Percentiles rank a stretch among this genome's conserved stretches.
phyloP scores from a whole-genome alignment of 2,113 vertebrate species.

The Cygnus atratus region DNA sequence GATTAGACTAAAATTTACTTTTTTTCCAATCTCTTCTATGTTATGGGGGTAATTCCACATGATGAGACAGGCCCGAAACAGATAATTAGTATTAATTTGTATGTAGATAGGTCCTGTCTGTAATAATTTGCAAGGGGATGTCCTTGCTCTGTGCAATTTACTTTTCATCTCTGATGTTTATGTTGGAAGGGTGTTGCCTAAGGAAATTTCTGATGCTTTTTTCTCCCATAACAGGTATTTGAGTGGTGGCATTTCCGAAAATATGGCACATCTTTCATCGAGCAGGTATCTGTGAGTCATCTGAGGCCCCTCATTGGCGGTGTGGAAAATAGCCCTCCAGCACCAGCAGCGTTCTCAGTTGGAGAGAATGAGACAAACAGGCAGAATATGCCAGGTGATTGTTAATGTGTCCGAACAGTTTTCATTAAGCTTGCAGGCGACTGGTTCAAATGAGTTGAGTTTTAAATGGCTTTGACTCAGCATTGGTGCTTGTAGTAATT shows the following conservation, averaged over 20 bases:
- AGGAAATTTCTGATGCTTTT: conserved; percentile 1
- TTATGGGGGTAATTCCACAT: neutral
- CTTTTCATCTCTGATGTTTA: neutral
- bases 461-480: neutral
- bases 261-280: conserved; percentile 96
- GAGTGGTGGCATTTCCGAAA: conserved; percentile 99
- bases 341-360: conserved; percentile 80
- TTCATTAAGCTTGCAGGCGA: neutral
- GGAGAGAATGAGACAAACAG: conserved; percentile 84
- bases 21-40: neutral
- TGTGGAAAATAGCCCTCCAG: conserved; percentile 83
- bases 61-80: neutral
- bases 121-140: neutral
- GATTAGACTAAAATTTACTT: neutral
- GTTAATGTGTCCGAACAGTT: neutral
- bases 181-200: neutral
- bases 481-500: neutral
- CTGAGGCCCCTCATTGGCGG: conserved; percentile 92
- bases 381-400: conserved; percentile 91
- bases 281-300: conserved; percentile 97
- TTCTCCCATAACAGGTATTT: conserved; percentile 85
- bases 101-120: neutral
- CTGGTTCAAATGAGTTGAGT: neutral
- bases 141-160: neutral
- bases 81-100: neutral